phyloP scores from a whole-genome alignment of 2,888 invertebrate genomes.

The Stenotaenia linearis region DNA sequence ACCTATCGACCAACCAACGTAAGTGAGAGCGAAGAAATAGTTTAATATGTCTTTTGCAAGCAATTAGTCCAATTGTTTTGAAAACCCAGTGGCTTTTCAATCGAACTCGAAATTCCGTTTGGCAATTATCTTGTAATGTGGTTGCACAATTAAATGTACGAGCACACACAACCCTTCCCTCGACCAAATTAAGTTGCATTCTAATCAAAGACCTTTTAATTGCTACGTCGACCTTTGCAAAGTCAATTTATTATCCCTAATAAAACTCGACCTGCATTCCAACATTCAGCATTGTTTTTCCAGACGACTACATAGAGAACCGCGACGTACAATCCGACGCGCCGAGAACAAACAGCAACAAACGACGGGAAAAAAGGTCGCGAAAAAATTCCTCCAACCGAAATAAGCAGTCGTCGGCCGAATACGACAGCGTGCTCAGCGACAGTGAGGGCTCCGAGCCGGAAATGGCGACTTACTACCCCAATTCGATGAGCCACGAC shows the following conservation, averaged over 20 bases:
- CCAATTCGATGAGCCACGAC: conserved; percentile 30
- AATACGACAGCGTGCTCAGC: conserved; percentile 77
- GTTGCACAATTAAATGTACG: conserved; percentile 20
- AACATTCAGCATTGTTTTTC: not conserved
- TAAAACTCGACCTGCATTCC: not conserved
- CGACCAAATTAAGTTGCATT: conserved; percentile 7
- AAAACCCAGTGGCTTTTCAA: not conserved
- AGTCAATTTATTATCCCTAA: not conserved
- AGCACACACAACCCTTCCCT: not conserved
- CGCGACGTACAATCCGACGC: not conserved
- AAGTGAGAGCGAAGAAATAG: no score
- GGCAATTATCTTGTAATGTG: conserved; percentile 7
- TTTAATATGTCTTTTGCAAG: not conserved
- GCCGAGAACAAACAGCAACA: conserved; percentile 26
- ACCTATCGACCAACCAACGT: not conserved
- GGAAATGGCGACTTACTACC: conserved; percentile 21
- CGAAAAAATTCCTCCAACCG: not conserved
- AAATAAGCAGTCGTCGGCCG: conserved; percentile 54
- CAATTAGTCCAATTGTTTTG: not conserved
- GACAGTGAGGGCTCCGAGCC: conserved; percentile 60
- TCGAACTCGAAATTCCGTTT: conserved; percentile 21
- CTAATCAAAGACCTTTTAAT: conserved; percentile 5
- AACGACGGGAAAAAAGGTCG: conserved; percentile 24
- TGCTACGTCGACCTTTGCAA: not conserved
- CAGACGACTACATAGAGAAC: conserved; percentile 14